Evolutionary conservation across 2,797 vertebrate genomes (phyloP).

Genomic region (Acomys russatus): DNA sequence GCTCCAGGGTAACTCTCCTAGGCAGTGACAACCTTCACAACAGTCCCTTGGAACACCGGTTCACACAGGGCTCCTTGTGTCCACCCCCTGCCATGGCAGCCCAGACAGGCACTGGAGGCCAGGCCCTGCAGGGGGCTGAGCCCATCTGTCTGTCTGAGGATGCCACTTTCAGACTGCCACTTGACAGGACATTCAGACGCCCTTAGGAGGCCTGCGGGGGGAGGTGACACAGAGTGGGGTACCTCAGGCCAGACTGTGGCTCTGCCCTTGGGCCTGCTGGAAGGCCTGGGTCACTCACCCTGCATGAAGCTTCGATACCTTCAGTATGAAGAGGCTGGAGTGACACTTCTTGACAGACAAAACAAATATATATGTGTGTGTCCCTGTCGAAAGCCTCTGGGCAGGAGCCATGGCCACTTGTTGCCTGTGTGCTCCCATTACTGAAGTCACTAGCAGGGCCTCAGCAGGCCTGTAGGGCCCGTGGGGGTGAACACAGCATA

Average conservation of each 20-base stretch:
- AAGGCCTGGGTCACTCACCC: neutral
- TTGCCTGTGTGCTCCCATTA: fast-evolving
- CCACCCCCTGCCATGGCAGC: neutral
- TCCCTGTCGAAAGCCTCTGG: neutral
- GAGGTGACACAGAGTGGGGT: neutral
- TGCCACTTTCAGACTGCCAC: neutral
- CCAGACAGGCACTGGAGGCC: neutral
- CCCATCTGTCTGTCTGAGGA: neutral
- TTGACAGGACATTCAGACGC: neutral
- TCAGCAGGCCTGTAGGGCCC: fast-evolving
- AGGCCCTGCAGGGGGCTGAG: neutral
- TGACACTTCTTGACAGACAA: neutral
- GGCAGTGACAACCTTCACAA: neutral
- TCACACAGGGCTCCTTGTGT: neutral
- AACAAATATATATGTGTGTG: neutral
- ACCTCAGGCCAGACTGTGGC: neutral
- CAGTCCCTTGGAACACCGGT: no score
- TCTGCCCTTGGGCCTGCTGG: neutral
- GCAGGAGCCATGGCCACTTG: fast-evolving
- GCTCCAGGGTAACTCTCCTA: neutral
- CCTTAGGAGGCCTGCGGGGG: neutral
- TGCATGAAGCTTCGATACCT: neutral
- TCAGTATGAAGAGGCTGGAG: neutral
- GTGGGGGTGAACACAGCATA: neutral
- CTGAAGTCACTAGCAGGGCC: neutral